Evolutionary conservation across 35 echinoderm and acorn worm species (phyloP).

Genomic region (Nesometra sesokonis): DNA sequence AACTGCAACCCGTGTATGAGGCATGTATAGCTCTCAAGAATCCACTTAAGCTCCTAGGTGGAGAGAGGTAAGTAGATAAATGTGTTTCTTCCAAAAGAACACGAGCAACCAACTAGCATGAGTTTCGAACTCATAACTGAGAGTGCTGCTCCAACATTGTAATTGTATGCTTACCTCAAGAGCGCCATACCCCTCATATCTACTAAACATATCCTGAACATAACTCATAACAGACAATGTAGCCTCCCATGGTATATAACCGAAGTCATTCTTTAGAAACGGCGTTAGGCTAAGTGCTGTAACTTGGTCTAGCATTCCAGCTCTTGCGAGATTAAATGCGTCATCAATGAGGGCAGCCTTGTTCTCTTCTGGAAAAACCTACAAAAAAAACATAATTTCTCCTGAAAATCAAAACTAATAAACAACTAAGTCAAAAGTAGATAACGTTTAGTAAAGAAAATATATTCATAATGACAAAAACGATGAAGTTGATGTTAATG

Average conservation of each 20-base stretch:
- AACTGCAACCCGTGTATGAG: too few species aligned
- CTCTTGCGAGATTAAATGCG: conserved; percentile 69
- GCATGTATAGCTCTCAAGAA: too few species aligned
- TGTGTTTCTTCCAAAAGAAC: neutral
- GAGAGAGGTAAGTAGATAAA: neutral
- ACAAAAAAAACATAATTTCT: conserved; percentile 1
- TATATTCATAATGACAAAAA: too few species aligned
- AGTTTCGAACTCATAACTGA: too few species aligned
- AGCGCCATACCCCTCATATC: conserved; percentile 64
- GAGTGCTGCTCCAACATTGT: too few species aligned
- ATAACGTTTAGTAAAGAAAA: too few species aligned
- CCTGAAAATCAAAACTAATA: too few species aligned
- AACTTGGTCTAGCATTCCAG: conserved; percentile 43
- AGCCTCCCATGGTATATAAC: conserved; percentile 91
- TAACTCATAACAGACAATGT: conserved; percentile 49
- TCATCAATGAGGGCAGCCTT: conserved; percentile 76
- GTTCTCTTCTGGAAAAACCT: conserved; percentile 72
- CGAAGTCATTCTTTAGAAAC: conserved; percentile 49
- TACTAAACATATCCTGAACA: conserved; percentile 92
- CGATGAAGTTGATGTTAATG: too few species aligned
- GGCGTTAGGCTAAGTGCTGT: conserved; percentile 56
- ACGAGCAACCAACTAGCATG: too few species aligned
- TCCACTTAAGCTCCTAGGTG: too few species aligned
- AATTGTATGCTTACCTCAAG: conserved; percentile 48
- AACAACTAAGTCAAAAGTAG: too few species aligned